Evolutionary conservation across 2,113 vertebrate genomes (phyloP), one percentile per base, ranked within the genome.

Genomic region (Scomber japonicus): DNA sequence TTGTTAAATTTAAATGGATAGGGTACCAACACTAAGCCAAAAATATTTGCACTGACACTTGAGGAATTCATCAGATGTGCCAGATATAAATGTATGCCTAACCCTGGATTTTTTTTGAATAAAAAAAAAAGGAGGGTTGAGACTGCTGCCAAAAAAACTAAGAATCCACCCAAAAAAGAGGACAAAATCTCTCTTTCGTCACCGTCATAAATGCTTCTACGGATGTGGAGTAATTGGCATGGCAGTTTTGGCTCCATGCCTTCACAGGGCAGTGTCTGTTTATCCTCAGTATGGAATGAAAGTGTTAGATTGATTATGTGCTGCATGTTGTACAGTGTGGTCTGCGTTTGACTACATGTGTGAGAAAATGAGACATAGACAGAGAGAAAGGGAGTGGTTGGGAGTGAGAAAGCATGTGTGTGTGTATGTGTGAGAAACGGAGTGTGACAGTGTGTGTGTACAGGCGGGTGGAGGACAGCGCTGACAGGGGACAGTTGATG

Each of bases 401-500:
- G 17, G 74, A 64, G 45, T n/a, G 67, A 82, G 76, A 60, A n/a
- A 50, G 61, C 16, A 2, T 48, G 53, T 40, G 6, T n/a, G 45
- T 56, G 65, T 27, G 13, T 60, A 12, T 53, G 24, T 27, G 68
- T 46, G 56, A 40, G 35, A 40, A 40, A 40, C 35, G 10, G 65
- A 11, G 24, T 11, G 9, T 21, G 35, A 12, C 48, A 45, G 71
- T 62, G 66, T 63, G 75, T 56, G 67, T 56, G 89, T 69, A 57
- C 54, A 82, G 66, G 51, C 84, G 89, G 89, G 86, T 59, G 80
- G 81, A 93, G 91, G 88, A 81, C 84, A 56, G 75, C 13, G 48
- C 73, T 90, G 91, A 89, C 90, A 88, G 85, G 46, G 87, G 90
- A 91, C 92, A 86, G 82, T 86, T 82, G 83, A 95, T 92, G 88